A percentile compares a stretch with the other conserved stretches of the same genome.
phyloP scores from a whole-genome alignment of 2,888 invertebrate genomes.

The Synergus gifuensis region DNA sequence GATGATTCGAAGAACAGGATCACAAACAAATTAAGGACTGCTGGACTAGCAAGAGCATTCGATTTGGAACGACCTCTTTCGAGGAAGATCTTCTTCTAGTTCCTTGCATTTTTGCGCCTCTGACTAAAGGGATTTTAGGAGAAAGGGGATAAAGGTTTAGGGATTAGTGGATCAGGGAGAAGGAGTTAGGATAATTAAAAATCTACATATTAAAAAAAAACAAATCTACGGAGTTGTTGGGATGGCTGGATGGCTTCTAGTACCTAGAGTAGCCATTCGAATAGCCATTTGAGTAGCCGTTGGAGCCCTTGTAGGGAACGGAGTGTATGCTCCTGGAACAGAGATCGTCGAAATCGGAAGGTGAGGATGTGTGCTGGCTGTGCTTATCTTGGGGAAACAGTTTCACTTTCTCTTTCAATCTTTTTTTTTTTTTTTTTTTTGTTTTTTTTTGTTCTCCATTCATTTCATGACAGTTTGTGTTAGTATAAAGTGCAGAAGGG shows the following conservation, averaged over 20 bases:
- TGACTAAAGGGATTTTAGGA: conserved; percentile 45
- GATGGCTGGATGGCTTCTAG: conserved; percentile 74
- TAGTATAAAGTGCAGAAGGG: conserved; percentile 46
- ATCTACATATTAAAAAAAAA: conserved; percentile 56
- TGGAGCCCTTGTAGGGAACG: conserved; percentile 78
- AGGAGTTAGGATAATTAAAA: conserved; percentile 45
- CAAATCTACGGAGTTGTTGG: conserved; percentile 61
- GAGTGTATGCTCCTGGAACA: conserved; percentile 78
- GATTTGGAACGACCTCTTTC: conserved; percentile 41
- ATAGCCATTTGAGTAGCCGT: conserved; percentile 78
- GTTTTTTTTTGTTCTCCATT: conserved; percentile 49
- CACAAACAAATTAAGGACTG: conserved; percentile 56
- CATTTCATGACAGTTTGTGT: conserved; percentile 46
- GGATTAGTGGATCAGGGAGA: background rate
- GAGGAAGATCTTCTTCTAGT: conserved; percentile 47
- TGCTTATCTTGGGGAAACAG: conserved; percentile 45
- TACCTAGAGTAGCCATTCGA: conserved; percentile 78
- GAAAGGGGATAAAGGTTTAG: conserved; percentile 15
- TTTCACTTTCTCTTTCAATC: conserved; percentile 26
- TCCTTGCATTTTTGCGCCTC: conserved; percentile 41
- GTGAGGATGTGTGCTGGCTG: conserved; percentile 65
- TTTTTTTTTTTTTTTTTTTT: conserved; percentile 47
- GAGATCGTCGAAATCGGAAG: conserved; percentile 75
- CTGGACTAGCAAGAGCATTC: conserved; percentile 65
- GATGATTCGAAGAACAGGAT: conserved; percentile 41